Percentiles rank a stretch among this genome's conserved stretches.
Evolutionary conservation across 1,140 invertebrate species (phyloP).

Genomic region (Centruroides sculpturatus): DNA sequence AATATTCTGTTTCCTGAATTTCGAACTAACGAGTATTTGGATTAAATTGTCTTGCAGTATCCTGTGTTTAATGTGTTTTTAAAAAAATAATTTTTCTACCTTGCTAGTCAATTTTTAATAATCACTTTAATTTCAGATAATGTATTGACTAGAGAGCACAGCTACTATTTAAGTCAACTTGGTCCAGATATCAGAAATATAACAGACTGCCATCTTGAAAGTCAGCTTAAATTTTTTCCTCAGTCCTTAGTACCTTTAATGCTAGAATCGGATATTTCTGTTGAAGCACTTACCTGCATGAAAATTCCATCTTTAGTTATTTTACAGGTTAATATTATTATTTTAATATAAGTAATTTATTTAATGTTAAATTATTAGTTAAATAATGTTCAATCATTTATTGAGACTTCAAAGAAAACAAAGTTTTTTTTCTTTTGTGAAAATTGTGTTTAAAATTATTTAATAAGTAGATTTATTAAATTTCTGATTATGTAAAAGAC

Average conservation of each 20-base stretch:
- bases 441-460: no score
- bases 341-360: constrained; percentile 32
- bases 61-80: no score
- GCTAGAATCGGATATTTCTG: constrained; percentile 27
- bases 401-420: no score
- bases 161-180: constrained; percentile 33
- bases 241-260: constrained; percentile 30
- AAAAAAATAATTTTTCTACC: no score
- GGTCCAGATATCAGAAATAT: constrained; percentile 38
- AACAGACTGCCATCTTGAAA: constrained; percentile 34
- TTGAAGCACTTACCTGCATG: constrained; percentile 30
- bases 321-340: constrained; percentile 6
- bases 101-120: neutral
- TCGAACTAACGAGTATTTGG: no score
- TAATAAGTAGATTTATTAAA: no score
- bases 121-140: constrained; percentile 1
- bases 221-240: constrained; percentile 32
- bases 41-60: no score
- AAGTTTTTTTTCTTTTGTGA: no score
- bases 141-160: constrained; percentile 34
- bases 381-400: no score
- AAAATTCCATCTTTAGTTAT: constrained; percentile 12
- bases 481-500: no score
- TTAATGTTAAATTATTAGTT: no score
- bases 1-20: no score